phyloP scores from a whole-genome alignment of 2,113 vertebrate species.

The Pachyramphus minor region DNA sequence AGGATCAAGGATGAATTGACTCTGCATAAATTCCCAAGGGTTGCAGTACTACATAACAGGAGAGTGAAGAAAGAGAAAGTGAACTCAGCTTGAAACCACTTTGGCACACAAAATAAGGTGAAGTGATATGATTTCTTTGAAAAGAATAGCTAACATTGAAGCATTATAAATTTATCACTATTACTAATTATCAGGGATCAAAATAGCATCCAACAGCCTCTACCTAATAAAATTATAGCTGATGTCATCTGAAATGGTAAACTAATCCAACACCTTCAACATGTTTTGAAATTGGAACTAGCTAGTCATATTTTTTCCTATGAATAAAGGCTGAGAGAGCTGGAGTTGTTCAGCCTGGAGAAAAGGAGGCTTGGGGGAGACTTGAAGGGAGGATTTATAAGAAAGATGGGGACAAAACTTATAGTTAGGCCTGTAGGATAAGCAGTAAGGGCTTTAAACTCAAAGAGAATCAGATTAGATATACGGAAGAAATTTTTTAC shows the following conservation, averaged over 20 bases:
- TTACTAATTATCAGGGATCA: not conserved
- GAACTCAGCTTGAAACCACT: not conserved
- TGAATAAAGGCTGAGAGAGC: not conserved
- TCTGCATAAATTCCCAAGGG: not conserved
- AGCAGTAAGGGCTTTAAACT: not conserved
- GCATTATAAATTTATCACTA: not conserved
- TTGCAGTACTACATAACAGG: not conserved
- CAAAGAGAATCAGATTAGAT: not conserved
- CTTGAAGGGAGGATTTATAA: not conserved
- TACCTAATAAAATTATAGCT: not conserved
- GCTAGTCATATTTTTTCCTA: not conserved
- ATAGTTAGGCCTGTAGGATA: not conserved
- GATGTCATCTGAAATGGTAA: not conserved
- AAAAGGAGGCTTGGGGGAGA: not conserved
- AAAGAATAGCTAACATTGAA: not conserved
- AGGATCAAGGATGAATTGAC: not conserved
- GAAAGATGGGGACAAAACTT: not conserved
- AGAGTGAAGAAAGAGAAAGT: not conserved
- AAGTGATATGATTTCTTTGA: not conserved
- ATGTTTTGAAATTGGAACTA: not conserved
- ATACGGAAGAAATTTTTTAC: not conserved
- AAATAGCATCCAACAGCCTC: not conserved
- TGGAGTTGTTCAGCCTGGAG: not conserved
- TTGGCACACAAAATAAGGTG: not conserved
- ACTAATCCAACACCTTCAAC: not conserved